Evolutionary conservation across 2,888 invertebrate genomes (phyloP).

Genomic region (Hartigia nigra): DNA sequence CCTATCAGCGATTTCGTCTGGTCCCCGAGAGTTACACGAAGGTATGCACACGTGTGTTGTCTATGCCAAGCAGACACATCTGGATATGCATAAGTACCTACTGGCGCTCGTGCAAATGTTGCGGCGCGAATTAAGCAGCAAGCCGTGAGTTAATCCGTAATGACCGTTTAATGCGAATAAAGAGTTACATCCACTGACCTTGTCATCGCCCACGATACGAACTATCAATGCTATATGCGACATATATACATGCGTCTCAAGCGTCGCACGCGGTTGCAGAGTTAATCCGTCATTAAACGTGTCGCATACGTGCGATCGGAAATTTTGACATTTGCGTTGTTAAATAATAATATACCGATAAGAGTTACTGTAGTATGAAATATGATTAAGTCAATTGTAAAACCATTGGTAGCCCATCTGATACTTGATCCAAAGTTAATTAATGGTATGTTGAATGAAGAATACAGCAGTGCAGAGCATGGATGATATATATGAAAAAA

Average conservation of each 20-base stretch:
- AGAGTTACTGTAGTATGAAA: neutral
- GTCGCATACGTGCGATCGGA: neutral
- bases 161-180: slow-evolving; percentile 47
- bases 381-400: neutral
- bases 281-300: neutral
- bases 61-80: neutral
- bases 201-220: slow-evolving; percentile 42
- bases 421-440: neutral
- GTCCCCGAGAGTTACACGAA: neutral
- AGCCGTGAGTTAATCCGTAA: slow-evolving; percentile 9
- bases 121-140: neutral
- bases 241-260: neutral
- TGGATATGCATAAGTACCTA: neutral
- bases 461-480: neutral
- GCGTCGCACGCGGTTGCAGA: neutral
- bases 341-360: neutral
- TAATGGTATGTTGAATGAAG: neutral
- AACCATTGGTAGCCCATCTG: neutral
- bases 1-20: neutral
- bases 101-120: neutral
- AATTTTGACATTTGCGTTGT: neutral
- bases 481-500: too few species aligned
- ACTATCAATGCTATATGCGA: neutral
- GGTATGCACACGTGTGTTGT: too few species aligned
- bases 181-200: slow-evolving; percentile 57